phyloP scores from a whole-genome alignment of 2,797 vertebrate species.

The Megaceryle alcyon region DNA sequence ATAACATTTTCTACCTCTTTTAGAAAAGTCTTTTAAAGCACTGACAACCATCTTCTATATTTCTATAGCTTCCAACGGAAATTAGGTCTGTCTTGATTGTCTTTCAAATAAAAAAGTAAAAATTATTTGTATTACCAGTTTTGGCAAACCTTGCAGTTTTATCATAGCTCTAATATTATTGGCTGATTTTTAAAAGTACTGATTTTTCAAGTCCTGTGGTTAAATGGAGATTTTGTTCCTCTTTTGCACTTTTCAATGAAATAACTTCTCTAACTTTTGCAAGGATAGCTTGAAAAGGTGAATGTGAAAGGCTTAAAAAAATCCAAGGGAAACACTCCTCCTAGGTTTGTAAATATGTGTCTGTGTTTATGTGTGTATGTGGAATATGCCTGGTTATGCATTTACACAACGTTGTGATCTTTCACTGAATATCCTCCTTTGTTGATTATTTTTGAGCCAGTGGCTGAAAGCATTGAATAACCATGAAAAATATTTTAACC shows the following conservation, averaged over 20 bases:
- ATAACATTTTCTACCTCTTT: background rate
- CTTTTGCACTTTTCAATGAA: background rate
- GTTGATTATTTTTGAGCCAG: background rate
- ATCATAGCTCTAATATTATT: background rate
- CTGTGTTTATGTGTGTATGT: background rate
- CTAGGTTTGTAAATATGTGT: background rate
- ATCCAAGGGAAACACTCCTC: background rate
- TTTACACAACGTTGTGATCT: background rate
- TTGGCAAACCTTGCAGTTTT: background rate
- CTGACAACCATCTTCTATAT: background rate
- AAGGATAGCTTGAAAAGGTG: background rate
- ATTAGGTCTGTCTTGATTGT: background rate
- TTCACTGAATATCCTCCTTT: background rate
- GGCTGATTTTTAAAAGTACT: background rate
- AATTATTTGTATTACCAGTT: background rate
- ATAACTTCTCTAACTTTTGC: background rate
- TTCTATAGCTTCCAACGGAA: background rate
- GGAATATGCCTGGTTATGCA: background rate
- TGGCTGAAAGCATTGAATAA: background rate
- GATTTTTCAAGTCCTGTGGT: background rate
- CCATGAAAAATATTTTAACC: background rate
- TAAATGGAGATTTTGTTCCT: background rate
- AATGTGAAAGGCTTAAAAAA: background rate
- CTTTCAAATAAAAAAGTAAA: background rate
- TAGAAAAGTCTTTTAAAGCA: background rate